Percentiles rank a stretch among this genome's conserved stretches.
Evolutionary conservation across 2,797 vertebrate species (phyloP).

Genomic region (Dryobates pubescens): DNA sequence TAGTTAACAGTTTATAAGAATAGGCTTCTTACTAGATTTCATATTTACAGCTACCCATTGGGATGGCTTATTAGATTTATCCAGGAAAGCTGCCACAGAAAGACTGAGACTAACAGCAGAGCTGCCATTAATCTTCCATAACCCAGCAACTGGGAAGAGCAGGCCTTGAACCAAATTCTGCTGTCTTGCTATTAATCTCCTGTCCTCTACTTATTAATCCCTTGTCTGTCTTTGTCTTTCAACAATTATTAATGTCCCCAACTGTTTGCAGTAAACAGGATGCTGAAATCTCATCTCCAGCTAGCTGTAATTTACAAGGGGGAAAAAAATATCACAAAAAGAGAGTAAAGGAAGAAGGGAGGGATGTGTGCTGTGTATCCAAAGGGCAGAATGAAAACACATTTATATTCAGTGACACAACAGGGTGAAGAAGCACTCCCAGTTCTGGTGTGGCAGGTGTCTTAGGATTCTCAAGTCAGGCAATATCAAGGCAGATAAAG

Average conservation of each 20-base stretch:
- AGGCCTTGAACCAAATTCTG: slow-evolving; percentile 55
- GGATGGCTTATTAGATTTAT: slow-evolving; percentile 15
- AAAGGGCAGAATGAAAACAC: not conserved
- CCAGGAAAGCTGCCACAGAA: slow-evolving; percentile 6
- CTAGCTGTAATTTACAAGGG: not conserved
- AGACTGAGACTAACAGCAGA: slow-evolving; percentile 2
- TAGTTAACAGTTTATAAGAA: not conserved
- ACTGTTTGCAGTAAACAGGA: slow-evolving; percentile 37
- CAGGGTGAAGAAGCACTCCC: not conserved
- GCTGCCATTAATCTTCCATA: slow-evolving; percentile 58
- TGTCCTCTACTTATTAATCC: slow-evolving; percentile 52
- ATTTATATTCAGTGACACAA: not conserved
- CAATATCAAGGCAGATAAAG: not conserved
- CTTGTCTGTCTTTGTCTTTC: slow-evolving; percentile 46
- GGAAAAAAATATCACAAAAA: not conserved
- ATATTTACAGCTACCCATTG: not conserved
- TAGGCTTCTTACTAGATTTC: slow-evolving; percentile 16
- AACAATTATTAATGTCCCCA: slow-evolving; percentile 55
- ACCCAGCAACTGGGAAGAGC: slow-evolving; percentile 19
- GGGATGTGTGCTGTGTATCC: rapidly evolving
- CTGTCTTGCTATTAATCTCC: slow-evolving; percentile 40
- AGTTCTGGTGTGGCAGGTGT: rapidly evolving
- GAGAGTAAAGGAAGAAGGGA: not conserved
- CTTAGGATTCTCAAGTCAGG: not conserved
- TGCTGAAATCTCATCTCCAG: slow-evolving; percentile 25